Evolutionary conservation across 2,888 invertebrate genomes (phyloP).

Genomic region (Tiliacea citrago): DNA sequence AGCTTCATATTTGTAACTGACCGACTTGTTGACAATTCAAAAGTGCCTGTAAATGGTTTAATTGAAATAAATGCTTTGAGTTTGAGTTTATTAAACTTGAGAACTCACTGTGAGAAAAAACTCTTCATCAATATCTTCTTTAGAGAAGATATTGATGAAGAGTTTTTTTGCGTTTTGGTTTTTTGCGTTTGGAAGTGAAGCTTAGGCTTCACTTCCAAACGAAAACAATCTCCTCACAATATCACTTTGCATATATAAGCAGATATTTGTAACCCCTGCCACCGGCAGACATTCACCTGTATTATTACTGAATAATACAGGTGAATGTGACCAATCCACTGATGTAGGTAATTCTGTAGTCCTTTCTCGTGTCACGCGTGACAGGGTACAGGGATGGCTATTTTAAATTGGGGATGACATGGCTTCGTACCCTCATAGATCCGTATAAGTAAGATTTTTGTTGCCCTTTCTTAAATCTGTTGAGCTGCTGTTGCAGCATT

Average conservation of each 20-base stretch:
- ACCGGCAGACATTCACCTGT: no score
- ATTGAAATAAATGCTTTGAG: no score
- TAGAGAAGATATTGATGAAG: no score
- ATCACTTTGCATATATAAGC: conserved; percentile 5
- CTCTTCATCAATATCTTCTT: neutral
- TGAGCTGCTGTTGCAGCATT: conserved; percentile 17
- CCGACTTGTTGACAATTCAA: no score
- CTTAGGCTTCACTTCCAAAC: neutral
- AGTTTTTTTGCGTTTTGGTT: no score
- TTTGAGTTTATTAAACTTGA: neutral
- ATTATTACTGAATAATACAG: conserved; percentile 24
- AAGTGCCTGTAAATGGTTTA: no score
- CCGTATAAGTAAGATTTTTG: conserved; percentile 1
- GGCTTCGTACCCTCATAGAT: conserved; percentile 11
- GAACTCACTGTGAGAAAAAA: neutral
- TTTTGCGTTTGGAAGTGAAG: no score
- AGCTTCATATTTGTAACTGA: no score
- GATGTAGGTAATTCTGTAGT: conserved; percentile 37
- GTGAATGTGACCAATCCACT: conserved; percentile 30
- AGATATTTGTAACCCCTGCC: conserved; percentile 12
- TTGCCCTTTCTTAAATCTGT: conserved; percentile 22
- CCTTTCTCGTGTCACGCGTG: conserved; percentile 10
- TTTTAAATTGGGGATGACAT: conserved; percentile 38
- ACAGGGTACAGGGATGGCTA: neutral
- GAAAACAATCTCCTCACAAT: conserved; percentile 5